A percentile compares a stretch with the other conserved stretches of the same genome.
phyloP scores from a whole-genome alignment of 2,888 invertebrate genomes.

The Incurvaria masculella region DNA sequence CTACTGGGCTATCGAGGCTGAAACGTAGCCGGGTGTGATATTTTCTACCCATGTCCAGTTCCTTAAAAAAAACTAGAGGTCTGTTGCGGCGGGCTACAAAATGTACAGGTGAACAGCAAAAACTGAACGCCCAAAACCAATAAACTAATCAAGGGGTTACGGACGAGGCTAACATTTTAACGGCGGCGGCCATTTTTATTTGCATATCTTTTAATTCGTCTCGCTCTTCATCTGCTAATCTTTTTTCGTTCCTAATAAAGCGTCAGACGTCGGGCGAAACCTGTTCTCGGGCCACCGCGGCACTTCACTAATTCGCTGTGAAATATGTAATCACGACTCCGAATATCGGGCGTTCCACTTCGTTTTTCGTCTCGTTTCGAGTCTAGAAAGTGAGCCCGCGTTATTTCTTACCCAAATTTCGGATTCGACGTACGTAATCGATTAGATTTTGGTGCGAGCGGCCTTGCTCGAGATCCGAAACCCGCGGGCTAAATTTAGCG shows the following conservation, averaged over 20 bases:
- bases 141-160: too few relatives aligned
- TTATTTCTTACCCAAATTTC: background rate
- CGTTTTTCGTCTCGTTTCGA: slow-evolving; percentile 34
- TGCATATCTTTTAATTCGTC: slow-evolving; percentile 48
- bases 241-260: slow-evolving; percentile 13
- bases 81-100: too few relatives aligned
- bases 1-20: too few relatives aligned
- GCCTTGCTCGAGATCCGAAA: slow-evolving; percentile 34
- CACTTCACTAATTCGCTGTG: slow-evolving; percentile 47
- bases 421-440: slow-evolving; percentile 16
- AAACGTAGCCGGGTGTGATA: too few relatives aligned
- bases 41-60: too few relatives aligned
- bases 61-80: too few relatives aligned
- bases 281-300: slow-evolving; percentile 26
- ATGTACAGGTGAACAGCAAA: too few relatives aligned
- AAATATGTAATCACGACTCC: slow-evolving; percentile 57
- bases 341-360: slow-evolving; percentile 5
- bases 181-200: slow-evolving; percentile 25
- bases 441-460: slow-evolving; percentile 18
- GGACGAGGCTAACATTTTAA: too few relatives aligned
- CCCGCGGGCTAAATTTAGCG: too few relatives aligned
- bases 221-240: slow-evolving; percentile 28
- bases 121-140: too few relatives aligned
- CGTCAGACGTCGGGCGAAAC: too few relatives aligned
- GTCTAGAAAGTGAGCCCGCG: slow-evolving; percentile 27